Base-by-base conservation (phyloP, 2,113 vertebrate species). In the Sprattus sprattus region DNA sequence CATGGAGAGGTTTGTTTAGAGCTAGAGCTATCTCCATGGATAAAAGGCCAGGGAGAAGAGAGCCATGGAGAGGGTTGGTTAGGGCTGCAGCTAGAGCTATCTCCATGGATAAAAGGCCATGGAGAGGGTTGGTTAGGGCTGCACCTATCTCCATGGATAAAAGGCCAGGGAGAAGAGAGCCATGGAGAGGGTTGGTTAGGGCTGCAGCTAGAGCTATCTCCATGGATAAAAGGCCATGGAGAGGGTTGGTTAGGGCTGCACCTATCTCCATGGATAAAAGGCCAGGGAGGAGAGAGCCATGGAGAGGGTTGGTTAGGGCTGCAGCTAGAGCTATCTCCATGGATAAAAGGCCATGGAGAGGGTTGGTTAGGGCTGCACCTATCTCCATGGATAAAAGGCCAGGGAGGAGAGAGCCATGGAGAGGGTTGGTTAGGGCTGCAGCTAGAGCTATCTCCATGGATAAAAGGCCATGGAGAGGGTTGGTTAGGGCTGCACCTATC, bases 341-440 rank as follows among this genome's bases (percentile, higher is more conserved):
- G 60, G 83, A 89, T 90, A 89, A 86, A 92, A 90, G 49, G 39
- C 39, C 39, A 39, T 2, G 39, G 39, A 39, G 39, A 39, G 39
- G n/a, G 85, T n/a, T n/a, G n/a, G n/a, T n/a, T n/a, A n/a, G n/a
- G n/a, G n/a, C n/a, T n/a, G 2, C 1, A 39, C 1, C 39, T n/a
- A n/a, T n/a, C n/a, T n/a, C n/a, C 39, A 39, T 2, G 39, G 39
- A 39, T 1, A 39, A 2, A 39, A 2, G 2, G 39, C 39, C 39
- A 39, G 1, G 39, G 39, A 39, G n/a, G n/a, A n/a, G 39, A 39
- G 39, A 39, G 39, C 39, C 85, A 87, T 45, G 39, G 45, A 88
- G 39, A 81, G n/a, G 0, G 85, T 85, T 90, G 81, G 91, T 92
- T 88, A 88, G 80, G 84, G 49, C 83, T 89, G 87, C 90, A 1